These are phyloP conservation scores for Neopipo cinnamomea DNA, from an alignment of 2,113 vertebrate genomes.

Conservation along the genomic window DNA sequence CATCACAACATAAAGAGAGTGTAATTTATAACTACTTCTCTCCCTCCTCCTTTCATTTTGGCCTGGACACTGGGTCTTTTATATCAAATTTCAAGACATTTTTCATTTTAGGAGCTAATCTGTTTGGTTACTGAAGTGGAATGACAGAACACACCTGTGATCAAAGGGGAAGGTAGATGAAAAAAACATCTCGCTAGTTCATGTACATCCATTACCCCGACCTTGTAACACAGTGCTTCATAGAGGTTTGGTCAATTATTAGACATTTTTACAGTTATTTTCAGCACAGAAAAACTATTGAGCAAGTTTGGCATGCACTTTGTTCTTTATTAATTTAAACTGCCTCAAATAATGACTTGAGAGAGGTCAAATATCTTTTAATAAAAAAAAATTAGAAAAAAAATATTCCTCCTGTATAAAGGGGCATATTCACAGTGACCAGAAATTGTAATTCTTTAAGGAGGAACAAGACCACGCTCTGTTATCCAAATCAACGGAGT, in stretches of 20 bases:
- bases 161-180: conserved; percentile 38
- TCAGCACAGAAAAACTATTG: conserved; percentile 49
- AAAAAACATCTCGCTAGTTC: neutral
- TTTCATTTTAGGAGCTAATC: conserved; percentile 39
- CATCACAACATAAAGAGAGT: neutral
- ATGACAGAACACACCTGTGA: conserved; percentile 52
- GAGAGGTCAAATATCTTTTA: neutral
- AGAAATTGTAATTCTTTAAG: neutral
- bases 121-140: conserved; percentile 49
- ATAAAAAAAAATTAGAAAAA: neutral
- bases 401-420: neutral
- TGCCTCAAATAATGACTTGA: neutral
- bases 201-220: neutral
- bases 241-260: conserved; percentile 40
- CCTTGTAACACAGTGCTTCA: neutral
- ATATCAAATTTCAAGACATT: conserved; percentile 49
- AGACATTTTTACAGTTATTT: conserved; percentile 30
- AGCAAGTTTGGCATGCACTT: neutral
- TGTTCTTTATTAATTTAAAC: conserved; percentile 36
- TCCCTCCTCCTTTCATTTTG: conserved; percentile 3
- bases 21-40: conserved; percentile 47
- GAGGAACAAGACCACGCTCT: neutral
- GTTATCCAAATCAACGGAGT: neutral
- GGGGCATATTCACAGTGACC: neutral
- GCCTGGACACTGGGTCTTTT: conserved; percentile 1